A percentile compares a stretch with the other conserved stretches of the same genome.
Evolutionary conservation across 2,797 vertebrate species (phyloP).

Genomic region (Alfaro cultratus): DNA sequence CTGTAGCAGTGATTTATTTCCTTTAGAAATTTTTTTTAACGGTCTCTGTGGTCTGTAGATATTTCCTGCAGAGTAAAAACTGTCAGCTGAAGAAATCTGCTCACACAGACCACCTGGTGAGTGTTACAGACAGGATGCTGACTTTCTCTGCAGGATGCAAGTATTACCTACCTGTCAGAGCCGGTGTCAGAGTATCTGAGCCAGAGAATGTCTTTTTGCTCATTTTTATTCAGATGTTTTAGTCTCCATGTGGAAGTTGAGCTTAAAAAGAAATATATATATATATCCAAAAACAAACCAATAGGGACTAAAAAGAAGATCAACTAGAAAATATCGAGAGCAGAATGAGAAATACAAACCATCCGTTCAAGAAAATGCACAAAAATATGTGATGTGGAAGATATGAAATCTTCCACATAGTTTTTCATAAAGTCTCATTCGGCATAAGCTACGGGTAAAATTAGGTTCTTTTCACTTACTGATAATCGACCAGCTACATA

Average conservation of each 20-base stretch:
- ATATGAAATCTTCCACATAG: neutral
- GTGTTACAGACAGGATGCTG: constrained; percentile 14
- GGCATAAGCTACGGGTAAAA: neutral
- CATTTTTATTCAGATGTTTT: constrained; percentile 3
- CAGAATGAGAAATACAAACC: neutral
- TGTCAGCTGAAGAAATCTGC: constrained; percentile 2
- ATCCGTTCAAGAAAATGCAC: constrained; percentile 1
- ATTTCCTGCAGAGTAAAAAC: constrained; percentile 18
- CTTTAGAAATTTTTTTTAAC: neutral
- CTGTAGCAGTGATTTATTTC: neutral
- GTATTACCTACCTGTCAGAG: constrained; percentile 13
- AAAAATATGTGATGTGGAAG: neutral
- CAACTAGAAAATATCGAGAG: neutral
- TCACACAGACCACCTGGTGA: constrained; percentile 7
- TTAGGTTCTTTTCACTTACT: neutral
- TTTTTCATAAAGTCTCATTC: neutral
- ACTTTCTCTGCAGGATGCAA: neutral
- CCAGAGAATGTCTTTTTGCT: neutral
- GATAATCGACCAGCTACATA: neutral
- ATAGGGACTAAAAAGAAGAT: neutral
- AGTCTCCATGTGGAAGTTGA: constrained; percentile 12
- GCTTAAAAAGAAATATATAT: neutral
- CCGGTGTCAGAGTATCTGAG: neutral
- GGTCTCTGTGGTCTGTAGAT: neutral
- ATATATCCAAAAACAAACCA: neutral